phyloP scores from a whole-genome alignment of 2,797 vertebrate genomes.

The Ceryle rudis region DNA sequence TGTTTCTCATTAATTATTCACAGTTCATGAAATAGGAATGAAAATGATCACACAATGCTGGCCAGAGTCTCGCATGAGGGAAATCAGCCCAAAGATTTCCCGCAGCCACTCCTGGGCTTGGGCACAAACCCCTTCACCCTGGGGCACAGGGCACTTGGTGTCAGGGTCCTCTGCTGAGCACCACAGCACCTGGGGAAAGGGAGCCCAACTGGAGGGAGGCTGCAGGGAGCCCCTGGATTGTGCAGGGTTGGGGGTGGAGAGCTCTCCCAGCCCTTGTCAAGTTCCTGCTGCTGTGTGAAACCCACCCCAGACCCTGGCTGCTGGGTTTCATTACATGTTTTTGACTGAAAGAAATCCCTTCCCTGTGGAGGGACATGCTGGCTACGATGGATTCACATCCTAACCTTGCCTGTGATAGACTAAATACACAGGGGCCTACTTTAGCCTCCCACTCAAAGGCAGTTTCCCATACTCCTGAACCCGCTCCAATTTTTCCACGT shows the following conservation, averaged over 20 bases:
- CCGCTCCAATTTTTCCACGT: background rate
- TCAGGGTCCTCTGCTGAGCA: background rate
- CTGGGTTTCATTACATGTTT: background rate
- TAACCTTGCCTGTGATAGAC: background rate
- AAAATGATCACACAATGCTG: conserved; percentile 71
- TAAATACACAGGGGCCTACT: background rate
- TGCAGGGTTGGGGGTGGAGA: background rate
- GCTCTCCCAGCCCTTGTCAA: fast-evolving
- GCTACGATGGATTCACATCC: background rate
- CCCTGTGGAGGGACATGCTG: background rate
- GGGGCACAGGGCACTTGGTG: background rate
- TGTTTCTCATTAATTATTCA: conserved; percentile 78
- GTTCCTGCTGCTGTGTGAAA: background rate
- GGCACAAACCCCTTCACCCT: background rate
- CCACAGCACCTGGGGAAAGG: background rate
- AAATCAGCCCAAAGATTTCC: conserved; percentile 52
- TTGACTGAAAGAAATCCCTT: background rate
- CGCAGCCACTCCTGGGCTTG: background rate
- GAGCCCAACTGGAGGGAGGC: background rate
- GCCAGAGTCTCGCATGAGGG: conserved; percentile 33
- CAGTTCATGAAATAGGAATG: conserved; percentile 77
- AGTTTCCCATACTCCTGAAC: background rate
- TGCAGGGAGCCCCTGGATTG: background rate
- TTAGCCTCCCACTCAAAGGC: background rate
- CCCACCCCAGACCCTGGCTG: background rate